Evolutionary conservation across 92 coral and sea anemone genomes (phyloP), one percentile per base, ranked within the genome.

Genomic region (Diadumene lineata): DNA sequence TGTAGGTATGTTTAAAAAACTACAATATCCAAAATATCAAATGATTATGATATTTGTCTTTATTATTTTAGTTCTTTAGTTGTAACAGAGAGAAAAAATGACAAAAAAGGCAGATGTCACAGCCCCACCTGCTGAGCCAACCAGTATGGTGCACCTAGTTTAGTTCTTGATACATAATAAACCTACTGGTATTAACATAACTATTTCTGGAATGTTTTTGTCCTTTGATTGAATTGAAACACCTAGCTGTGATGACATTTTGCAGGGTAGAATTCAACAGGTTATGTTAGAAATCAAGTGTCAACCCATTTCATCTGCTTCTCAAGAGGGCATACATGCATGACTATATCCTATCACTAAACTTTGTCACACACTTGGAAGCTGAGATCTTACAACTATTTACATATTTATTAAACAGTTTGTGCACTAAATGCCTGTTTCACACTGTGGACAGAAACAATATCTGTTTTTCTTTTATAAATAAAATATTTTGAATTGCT

Each of bases 31-130:
- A n/a, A n/a, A n/a, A n/a, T n/a, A n/a, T n/a, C n/a, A n/a, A n/a
- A n/a, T n/a, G n/a, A n/a, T n/a, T n/a, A n/a, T n/a, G n/a, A n/a
- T n/a, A n/a, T n/a, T n/a, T n/a, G n/a, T n/a, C n/a, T n/a, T n/a
- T n/a, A n/a, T n/a, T 4, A 13, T 38, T 38, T 38, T 38, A 38
- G 48, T n/a, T n/a, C n/a, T n/a, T n/a, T n/a, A 16, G 60, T 53
- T 15, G 60, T 53, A 22, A 22, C 7, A 58, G 64, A 58, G 31
- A 26, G 7, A 25, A 62, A 28, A 23, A 62, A 7, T 4, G 4
- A 62, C 68, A 29, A 13, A 62, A 62, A 62, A 21, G 31, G 80
- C 72, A 63, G 63, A 63, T 75, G 77, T 32, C 55, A 26, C n/a
- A 19, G 8, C 7, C 23, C 34, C 33, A 70, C 75, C 75, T 48